phyloP scores from a whole-genome alignment of 2,888 invertebrate genomes.

The Gandaritis pyraliata region DNA sequence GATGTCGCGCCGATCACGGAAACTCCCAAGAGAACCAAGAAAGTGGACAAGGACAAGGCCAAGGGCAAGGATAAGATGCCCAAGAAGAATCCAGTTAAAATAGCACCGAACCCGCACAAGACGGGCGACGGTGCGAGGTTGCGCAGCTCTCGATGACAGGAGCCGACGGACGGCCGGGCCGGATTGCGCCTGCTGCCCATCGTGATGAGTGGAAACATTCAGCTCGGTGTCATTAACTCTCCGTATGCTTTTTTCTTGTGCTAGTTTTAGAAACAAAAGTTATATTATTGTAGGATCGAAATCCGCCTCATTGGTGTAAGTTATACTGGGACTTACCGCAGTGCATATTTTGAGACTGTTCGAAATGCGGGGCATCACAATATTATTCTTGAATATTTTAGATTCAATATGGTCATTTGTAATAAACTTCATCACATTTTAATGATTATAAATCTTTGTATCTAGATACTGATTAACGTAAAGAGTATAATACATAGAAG shows the following conservation, averaged over 20 bases:
- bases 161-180: slow-evolving; percentile 3
- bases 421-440: slow-evolving; percentile 36
- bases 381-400: slow-evolving; percentile 34
- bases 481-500: slow-evolving; percentile 37
- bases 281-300: slow-evolving; percentile 34
- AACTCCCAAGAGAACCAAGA: slow-evolving; percentile 58
- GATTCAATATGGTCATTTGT: slow-evolving; percentile 35
- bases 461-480: slow-evolving; percentile 35
- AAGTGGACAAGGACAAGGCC: slow-evolving; percentile 60
- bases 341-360: slow-evolving; percentile 38
- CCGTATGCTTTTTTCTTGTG: slow-evolving; percentile 21
- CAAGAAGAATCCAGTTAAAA: slow-evolving; percentile 57
- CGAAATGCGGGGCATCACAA: slow-evolving; percentile 40
- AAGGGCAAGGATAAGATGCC: slow-evolving; percentile 59
- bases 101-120: slow-evolving; percentile 54
- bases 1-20: slow-evolving; percentile 47
- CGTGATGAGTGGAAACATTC: slow-evolving; percentile 8
- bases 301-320: slow-evolving; percentile 41
- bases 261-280: slow-evolving; percentile 25
- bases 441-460: slow-evolving; percentile 34
- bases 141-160: slow-evolving; percentile 80
- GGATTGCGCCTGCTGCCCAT: slow-evolving; percentile 11
- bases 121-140: slow-evolving; percentile 71
- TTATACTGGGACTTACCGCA: slow-evolving; percentile 30
- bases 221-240: slow-evolving; percentile 14